Conservation (phyloP, 2,113 vertebrate species). For the Hippocampus zosterae region DNA sequence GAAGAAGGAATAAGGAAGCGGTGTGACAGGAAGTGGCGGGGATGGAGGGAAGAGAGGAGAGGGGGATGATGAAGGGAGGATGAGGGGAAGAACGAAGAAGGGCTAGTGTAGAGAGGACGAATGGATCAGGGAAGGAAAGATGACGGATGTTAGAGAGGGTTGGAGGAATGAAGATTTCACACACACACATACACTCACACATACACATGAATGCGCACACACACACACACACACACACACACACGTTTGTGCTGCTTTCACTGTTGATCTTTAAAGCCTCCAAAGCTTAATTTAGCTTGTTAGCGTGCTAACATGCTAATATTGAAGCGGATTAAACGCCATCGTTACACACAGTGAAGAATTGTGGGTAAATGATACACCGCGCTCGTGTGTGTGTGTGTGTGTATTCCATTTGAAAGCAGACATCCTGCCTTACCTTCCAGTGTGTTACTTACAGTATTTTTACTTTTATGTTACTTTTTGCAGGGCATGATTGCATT, state of each 20-base stretch:
- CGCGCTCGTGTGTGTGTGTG: too few species aligned
- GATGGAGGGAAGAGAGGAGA: background rate
- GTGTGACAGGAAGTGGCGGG: background rate
- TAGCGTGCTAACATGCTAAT: background rate
- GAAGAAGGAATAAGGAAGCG: background rate
- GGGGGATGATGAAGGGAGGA: background rate
- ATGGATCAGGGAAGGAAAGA: background rate
- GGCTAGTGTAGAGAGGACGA: background rate
- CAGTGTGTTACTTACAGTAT: background rate
- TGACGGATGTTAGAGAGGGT: background rate
- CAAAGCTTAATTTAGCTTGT: background rate
- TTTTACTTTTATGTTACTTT: background rate
- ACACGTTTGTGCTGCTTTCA: background rate
- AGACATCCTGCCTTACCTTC: background rate
- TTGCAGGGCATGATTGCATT: too few species aligned
- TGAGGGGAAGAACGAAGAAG: background rate
- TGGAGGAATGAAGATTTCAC: background rate
- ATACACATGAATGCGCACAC: too few species aligned
- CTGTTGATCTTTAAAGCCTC: background rate
- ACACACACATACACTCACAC: background rate
- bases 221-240: background rate
- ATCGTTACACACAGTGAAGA: background rate
- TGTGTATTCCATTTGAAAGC: background rate
- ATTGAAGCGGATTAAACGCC: background rate
- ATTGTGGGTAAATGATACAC: background rate